Conservation (phyloP, 2,888 invertebrate species). For the Coenonympha glycerion region DNA sequence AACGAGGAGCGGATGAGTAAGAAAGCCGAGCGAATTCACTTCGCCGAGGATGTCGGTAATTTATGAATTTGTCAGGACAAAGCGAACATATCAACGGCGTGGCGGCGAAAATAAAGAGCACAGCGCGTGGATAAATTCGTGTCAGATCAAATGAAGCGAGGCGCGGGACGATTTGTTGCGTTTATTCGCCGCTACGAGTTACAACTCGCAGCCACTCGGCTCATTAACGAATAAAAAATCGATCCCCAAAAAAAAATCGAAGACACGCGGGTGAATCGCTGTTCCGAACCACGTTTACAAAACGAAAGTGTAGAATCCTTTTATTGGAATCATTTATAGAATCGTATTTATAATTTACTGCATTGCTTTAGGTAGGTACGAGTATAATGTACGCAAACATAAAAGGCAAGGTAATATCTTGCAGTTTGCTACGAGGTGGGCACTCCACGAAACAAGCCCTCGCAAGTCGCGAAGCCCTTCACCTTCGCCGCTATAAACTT, state of each 20-base stretch:
- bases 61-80: constrained; percentile 76
- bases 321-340: not conserved
- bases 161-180: constrained; percentile 61
- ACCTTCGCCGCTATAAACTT: constrained; percentile 18
- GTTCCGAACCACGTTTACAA: not conserved
- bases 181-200: constrained; percentile 56
- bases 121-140: constrained; percentile 71
- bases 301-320: not conserved
- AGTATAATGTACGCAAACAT: not conserved
- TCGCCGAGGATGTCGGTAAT: constrained; percentile 72
- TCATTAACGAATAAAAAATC: constrained; percentile 36
- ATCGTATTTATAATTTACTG: not conserved
- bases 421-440: constrained; percentile 22
- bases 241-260: constrained; percentile 35
- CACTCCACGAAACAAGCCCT: constrained; percentile 40
- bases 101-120: constrained; percentile 69
- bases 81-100: constrained; percentile 64
- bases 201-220: constrained; percentile 34
- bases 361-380: not conserved
- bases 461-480: constrained; percentile 48
- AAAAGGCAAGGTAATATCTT: not conserved
- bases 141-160: constrained; percentile 75
- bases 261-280: constrained; percentile 28
- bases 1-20: constrained; percentile 58
- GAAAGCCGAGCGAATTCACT: constrained; percentile 54